Evolutionary conservation across 2,113 vertebrate genomes (phyloP).

Genomic region (Nicator chloris): DNA sequence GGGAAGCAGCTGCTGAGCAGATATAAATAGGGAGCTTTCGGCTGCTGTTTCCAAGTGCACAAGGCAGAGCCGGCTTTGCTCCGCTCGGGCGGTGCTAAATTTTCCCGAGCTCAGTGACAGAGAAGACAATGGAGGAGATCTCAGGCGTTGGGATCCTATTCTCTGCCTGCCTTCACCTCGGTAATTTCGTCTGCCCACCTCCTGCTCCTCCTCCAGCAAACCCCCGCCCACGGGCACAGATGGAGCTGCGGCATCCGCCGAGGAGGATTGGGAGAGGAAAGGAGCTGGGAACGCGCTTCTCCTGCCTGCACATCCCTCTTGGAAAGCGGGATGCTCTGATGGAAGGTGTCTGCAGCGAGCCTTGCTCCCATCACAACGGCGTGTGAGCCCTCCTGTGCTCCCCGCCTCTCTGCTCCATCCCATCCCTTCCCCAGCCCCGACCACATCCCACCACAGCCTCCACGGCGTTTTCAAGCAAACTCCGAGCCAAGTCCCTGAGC

Average conservation of each 20-base stretch:
- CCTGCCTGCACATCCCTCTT: not conserved
- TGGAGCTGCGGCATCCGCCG: conserved; percentile 41
- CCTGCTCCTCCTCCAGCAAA: conserved; percentile 56
- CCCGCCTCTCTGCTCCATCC: not conserved
- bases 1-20: not conserved
- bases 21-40: not conserved
- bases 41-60: not conserved
- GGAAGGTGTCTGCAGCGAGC: not conserved
- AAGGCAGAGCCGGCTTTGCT: not conserved
- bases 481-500: not conserved
- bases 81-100: not conserved
- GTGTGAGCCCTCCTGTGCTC: fast-evolving
- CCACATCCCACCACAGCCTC: fast-evolving
- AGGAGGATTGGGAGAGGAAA: not conserved
- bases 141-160: not conserved
- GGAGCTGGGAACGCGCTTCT: conserved; percentile 17
- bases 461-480: not conserved
- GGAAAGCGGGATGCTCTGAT: not conserved
- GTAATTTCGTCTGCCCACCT: conserved; percentile 41
- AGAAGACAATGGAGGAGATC: not conserved
- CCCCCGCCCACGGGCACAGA: conserved; percentile 36
- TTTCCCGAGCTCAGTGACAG: not conserved
- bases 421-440: not conserved
- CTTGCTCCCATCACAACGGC: fast-evolving
- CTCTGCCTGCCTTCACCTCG: conserved; percentile 10